A percentile compares a stretch with the other conserved stretches of the same genome.
phyloP scores from a whole-genome alignment of 2,797 vertebrate genomes.

The Leptatherina wallacei region DNA sequence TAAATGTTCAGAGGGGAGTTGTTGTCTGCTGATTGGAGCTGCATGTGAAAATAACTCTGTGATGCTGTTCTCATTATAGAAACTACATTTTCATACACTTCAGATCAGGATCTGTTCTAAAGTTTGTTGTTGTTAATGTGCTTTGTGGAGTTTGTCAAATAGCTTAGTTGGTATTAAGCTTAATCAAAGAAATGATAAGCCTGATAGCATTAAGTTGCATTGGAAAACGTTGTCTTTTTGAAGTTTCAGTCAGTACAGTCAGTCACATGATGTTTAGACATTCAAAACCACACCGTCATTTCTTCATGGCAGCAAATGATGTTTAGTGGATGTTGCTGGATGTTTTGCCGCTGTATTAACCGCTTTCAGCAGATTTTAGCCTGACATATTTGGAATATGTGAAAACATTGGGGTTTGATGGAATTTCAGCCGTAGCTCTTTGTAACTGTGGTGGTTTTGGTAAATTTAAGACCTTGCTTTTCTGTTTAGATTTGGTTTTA shows the following conservation, averaged over 20 bases:
- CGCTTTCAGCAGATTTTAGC: neutral
- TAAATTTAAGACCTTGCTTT: slow-evolving; percentile 18
- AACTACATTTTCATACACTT: no score
- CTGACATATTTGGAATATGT: slow-evolving; percentile 1
- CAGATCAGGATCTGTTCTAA: neutral
- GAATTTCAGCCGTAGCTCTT: slow-evolving; percentile 18
- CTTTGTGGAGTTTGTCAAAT: neutral
- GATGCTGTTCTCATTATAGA: neutral
- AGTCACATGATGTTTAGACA: neutral
- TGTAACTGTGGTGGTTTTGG: slow-evolving; percentile 8
- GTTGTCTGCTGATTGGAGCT: neutral
- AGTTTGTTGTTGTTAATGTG: neutral
- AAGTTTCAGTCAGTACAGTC: neutral
- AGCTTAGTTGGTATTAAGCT: no score
- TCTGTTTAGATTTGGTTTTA: slow-evolving; percentile 28
- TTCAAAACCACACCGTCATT: neutral
- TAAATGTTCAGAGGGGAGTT: slow-evolving; percentile 2
- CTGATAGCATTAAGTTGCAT: neutral
- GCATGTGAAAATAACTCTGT: no score
- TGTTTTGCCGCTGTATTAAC: slow-evolving; percentile 2
- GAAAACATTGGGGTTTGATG: neutral
- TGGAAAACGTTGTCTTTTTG: neutral
- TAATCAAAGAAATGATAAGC: neutral
- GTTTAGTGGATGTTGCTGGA: neutral
- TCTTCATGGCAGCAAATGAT: neutral